Evolutionary conservation across 1,140 invertebrate species (phyloP).

Genomic region (Trichonephila clavipes): DNA sequence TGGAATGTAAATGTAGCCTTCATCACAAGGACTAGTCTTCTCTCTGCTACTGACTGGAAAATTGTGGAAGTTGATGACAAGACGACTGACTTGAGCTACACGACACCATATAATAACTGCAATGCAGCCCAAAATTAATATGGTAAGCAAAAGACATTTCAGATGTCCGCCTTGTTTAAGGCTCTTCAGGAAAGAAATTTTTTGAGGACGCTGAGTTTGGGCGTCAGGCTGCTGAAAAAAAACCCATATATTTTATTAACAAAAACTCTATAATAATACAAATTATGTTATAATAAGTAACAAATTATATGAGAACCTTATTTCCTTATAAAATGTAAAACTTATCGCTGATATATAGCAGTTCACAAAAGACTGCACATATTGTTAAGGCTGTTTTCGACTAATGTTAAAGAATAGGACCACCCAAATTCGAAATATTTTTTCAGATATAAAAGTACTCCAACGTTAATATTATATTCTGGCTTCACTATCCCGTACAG

Average conservation of each 20-base stretch:
- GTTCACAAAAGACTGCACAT: too few species aligned
- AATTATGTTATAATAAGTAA: not conserved
- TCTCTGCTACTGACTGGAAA: slow-evolving; percentile 79
- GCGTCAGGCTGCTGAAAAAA: not conserved
- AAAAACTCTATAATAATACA: not conserved
- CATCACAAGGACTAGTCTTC: slow-evolving; percentile 85
- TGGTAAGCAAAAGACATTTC: slow-evolving; percentile 90
- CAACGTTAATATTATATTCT: too few species aligned
- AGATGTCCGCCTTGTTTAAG: slow-evolving; percentile 88
- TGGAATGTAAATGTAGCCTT: slow-evolving; percentile 92
- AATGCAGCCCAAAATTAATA: slow-evolving; percentile 88
- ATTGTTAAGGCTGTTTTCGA: too few species aligned
- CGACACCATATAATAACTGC: slow-evolving; percentile 90
- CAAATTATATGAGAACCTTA: not conserved
- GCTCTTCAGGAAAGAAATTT: slow-evolving; percentile 84
- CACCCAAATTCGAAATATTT: too few species aligned
- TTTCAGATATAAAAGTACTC: too few species aligned
- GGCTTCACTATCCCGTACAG: too few species aligned
- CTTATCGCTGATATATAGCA: too few species aligned
- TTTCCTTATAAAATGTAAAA: too few species aligned
- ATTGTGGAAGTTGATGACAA: slow-evolving; percentile 80
- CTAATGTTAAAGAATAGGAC: too few species aligned
- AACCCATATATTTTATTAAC: not conserved
- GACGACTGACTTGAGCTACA: slow-evolving; percentile 87
- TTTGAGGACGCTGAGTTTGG: slow-evolving; percentile 83